phyloP scores from a whole-genome alignment of 37 sponge, comb jelly and placozoan genomes.

The Theonella swinhoei region DNA sequence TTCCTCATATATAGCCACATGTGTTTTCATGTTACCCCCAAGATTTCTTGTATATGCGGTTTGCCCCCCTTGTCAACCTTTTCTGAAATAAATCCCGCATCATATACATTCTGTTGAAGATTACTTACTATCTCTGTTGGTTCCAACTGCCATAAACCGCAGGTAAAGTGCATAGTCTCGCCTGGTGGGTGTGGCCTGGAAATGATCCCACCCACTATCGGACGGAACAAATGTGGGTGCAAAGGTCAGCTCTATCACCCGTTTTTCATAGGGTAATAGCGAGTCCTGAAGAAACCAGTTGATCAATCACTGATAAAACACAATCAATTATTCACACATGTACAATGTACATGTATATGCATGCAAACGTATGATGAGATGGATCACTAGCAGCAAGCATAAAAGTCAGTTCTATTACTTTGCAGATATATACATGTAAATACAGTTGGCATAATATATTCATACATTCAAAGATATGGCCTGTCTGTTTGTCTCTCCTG shows the following conservation, averaged over 20 bases:
- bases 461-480: too few species aligned
- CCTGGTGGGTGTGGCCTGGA: conserved; percentile 29
- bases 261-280: conserved; percentile 60
- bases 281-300: conserved; percentile 42
- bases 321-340: neutral
- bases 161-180: conserved; percentile 71
- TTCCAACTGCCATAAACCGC: conserved; percentile 23
- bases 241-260: conserved; percentile 43
- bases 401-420: neutral
- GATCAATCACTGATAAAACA: neutral
- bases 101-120: too few species aligned
- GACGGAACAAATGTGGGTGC: conserved; percentile 23
- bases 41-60: too few species aligned
- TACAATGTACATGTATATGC: too few species aligned
- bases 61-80: too few species aligned
- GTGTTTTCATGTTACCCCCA: too few species aligned
- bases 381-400: too few species aligned
- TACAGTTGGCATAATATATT: too few species aligned
- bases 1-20: too few species aligned
- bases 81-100: too few species aligned
- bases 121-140: conserved; percentile 8
- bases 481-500: too few species aligned
- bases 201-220: conserved; percentile 53
- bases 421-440: neutral
- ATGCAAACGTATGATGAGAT: neutral